Evolutionary conservation across 2,888 invertebrate genomes (phyloP), one percentile per base, ranked within the genome.

Genomic region (Agrotis ipsilon): DNA sequence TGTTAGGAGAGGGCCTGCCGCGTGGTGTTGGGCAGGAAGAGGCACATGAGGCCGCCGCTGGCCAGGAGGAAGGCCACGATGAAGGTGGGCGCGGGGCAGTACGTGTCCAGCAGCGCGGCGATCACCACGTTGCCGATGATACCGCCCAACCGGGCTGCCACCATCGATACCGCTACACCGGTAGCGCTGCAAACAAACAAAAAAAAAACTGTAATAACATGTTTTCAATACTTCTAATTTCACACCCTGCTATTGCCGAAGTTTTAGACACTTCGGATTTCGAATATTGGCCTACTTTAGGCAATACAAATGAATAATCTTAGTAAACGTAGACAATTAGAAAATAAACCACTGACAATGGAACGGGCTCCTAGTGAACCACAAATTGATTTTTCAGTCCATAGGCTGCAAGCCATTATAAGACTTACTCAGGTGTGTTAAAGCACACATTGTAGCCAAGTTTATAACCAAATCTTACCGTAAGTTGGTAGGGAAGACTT

Each of bases 61-160:
- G 98, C 98, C 80, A 99, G 97, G 79, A 99, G 97, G 45, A 96
- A 97, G 81, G 99, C 98, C 61, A 99, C 98, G 83, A 99, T 98
- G 93, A 99, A 98, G 82, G 99, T 98, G 65, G 99, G 99, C 78
- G 99, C 98, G 49, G 98, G 98, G 95, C 99, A 99, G 94, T 98
- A 98, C 83, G 97, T 96, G 94, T 99, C 98, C 83, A 99, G 96
- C 67, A 99, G 96, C 77, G 98, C 97, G 43, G 99, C 99, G 87
- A 99, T 99, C 72, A 98, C 98, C 85, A 99, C 97, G 94, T 98
- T 98, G 68, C 98, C 98, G 87, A 96, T 96, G 89, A 99, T 99
- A 84, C 99, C 99, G 82, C 98, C 99, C 75, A 99, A 96, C 70
- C 99, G 97, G 39, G 98, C 98, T 27, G 98, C 98, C 51, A 98